Evolutionary conservation across 1,140 invertebrate species (phyloP).

Genomic region (Sweltsa coloradensis): DNA sequence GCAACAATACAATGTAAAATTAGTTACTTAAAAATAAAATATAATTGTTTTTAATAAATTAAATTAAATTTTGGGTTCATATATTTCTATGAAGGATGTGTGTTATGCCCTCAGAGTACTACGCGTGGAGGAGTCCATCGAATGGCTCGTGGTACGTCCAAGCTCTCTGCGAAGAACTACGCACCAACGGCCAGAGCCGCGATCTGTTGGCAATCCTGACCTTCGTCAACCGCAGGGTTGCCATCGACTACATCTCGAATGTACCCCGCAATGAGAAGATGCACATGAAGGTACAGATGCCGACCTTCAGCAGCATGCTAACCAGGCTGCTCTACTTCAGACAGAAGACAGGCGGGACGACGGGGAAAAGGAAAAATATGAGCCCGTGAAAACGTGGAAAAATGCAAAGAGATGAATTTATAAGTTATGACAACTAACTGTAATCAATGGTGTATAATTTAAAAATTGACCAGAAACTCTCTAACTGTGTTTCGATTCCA

Average conservation of each 20-base stretch:
- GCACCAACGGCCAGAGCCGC: slow-evolving; percentile 50
- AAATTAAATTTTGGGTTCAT: slow-evolving; percentile 5
- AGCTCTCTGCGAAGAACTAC: slow-evolving; percentile 68
- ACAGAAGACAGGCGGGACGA: too few species aligned
- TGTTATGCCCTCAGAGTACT: slow-evolving; percentile 1
- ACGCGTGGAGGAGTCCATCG: slow-evolving; percentile 82
- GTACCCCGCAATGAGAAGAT: slow-evolving; percentile 64
- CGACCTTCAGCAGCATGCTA: slow-evolving; percentile 84
- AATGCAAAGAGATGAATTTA: too few species aligned
- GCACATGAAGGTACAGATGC: slow-evolving; percentile 91
- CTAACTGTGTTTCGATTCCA: too few species aligned
- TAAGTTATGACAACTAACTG: too few species aligned
- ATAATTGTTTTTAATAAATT: slow-evolving; percentile 2
- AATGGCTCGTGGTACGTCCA: slow-evolving; percentile 92
- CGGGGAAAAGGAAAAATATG: too few species aligned
- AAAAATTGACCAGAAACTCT: too few species aligned
- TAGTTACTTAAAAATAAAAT: too few species aligned
- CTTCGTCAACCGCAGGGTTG: slow-evolving; percentile 75
- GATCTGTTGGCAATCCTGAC: slow-evolving; percentile 85
- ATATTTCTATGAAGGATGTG: too few species aligned
- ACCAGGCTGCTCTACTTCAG: slow-evolving; percentile 66
- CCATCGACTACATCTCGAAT: slow-evolving; percentile 82
- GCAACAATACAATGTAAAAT: too few species aligned
- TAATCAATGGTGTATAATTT: too few species aligned
- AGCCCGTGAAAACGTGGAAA: too few species aligned